Evolutionary conservation across 2,888 invertebrate species (phyloP).

Genomic region (Oscheius sp.): DNA sequence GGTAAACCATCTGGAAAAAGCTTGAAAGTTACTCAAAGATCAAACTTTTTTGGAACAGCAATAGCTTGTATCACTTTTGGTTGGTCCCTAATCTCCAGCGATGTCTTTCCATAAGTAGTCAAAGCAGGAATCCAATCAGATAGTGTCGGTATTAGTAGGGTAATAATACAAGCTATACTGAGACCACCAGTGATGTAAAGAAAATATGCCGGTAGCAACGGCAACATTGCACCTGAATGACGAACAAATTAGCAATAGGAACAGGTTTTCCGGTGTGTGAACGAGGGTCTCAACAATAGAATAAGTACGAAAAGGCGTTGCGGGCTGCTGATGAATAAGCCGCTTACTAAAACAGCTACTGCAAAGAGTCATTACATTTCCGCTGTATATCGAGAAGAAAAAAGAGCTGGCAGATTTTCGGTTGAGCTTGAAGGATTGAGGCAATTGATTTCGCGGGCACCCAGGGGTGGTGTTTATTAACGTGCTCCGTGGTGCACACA

Average conservation of each 20-base stretch:
- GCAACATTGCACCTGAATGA: slow-evolving; percentile 21
- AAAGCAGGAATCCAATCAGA: slow-evolving; percentile 35
- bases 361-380: neutral
- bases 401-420: neutral
- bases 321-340: slow-evolving; percentile 16
- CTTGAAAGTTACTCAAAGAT: neutral
- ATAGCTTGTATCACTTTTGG: slow-evolving; percentile 35
- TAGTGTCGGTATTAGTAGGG: slow-evolving; percentile 36
- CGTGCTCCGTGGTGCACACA: no score
- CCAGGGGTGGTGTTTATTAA: neutral
- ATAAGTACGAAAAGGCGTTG: neutral
- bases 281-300: neutral
- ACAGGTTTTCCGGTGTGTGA: slow-evolving; percentile 12
- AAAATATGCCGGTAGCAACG: slow-evolving; percentile 43
- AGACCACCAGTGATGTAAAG: slow-evolving; percentile 40
- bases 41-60: slow-evolving; percentile 54
- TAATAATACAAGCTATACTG: slow-evolving; percentile 42
- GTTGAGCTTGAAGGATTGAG: neutral
- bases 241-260: slow-evolving; percentile 18
- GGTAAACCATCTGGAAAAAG: slow-evolving; percentile 56
- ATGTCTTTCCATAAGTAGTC: slow-evolving; percentile 55
- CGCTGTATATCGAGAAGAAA: neutral
- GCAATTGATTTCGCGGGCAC: neutral
- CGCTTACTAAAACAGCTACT: slow-evolving; percentile 16
- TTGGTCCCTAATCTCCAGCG: slow-evolving; percentile 38